Percentiles rank a stretch among this genome's conserved stretches.
These are phyloP conservation scores for Drosophila hamatofila DNA, from an alignment of 2,888 invertebrate genomes.

Conservation along the genomic window DNA sequence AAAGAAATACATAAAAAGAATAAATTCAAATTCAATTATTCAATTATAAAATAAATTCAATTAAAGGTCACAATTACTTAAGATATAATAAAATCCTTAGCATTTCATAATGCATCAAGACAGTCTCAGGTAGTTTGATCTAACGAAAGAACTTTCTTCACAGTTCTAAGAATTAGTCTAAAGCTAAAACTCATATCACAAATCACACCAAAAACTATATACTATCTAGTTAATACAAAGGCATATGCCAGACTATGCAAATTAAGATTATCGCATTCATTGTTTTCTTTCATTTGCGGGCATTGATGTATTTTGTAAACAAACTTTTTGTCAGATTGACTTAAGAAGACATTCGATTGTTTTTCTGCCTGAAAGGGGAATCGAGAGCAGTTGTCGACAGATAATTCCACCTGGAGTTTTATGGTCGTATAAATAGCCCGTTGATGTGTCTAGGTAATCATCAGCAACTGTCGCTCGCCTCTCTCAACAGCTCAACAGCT, in stretches of 20 bases:
- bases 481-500: slow-evolving; percentile 26
- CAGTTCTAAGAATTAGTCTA: no score
- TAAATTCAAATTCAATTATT: no score
- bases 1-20: no score
- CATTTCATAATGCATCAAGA: no score
- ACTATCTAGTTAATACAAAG: background rate
- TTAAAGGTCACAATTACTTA: no score
- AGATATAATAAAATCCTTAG: no score
- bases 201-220: background rate
- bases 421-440: slow-evolving; percentile 37
- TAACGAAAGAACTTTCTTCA: no score
- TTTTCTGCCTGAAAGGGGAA: background rate
- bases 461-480: slow-evolving; percentile 30
- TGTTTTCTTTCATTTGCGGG: background rate
- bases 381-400: background rate
- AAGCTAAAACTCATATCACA: no score
- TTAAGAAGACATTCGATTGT: slow-evolving; percentile 1
- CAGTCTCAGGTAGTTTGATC: no score
- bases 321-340: background rate
- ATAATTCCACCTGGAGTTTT: slow-evolving; percentile 6
- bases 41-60: no score
- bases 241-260: background rate
- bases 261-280: background rate
- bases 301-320: no score
- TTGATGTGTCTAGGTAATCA: slow-evolving; percentile 12